Base-by-base conservation (phyloP, 2,888 invertebrate genomes). In the Dendrolimus houi region DNA sequence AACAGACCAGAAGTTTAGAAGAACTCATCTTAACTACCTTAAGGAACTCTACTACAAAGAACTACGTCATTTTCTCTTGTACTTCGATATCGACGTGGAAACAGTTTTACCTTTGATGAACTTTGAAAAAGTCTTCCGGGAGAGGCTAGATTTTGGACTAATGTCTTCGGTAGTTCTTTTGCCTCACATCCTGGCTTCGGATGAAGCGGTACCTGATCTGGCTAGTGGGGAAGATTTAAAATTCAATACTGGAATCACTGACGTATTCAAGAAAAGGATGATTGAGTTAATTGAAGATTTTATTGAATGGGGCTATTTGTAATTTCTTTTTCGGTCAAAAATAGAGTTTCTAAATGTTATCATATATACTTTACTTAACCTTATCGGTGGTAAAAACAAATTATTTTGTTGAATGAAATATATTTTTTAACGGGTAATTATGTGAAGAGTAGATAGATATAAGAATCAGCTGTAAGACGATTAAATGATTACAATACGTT, bases 41-140 rank as follows among this genome's bases (percentile, higher is more conserved):
- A 79, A 75, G 56, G 65, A 76, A 9, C 2, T 70, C 1, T 83
- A 83, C 62, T 71, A 72, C 53, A 61, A 68, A 1, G 66, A 65
- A 3, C 59, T 83, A 52, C 58, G 47, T 42, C 60, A 60, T 0
- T 78, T 75, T 56, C 58, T 83, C 0, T 57, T 61, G 2, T 58
- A 70, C 53, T 83, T 82, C 55, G 59, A 67, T 3, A 62, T 80
- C 0, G 66, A 75, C 10, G 58, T 73, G 0, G 58, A 68, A 0
- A 55, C 55, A 0, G 58, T 74, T 0, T 82, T 68, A 52, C 66
- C 78, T 0, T 77, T 60, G 52, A 57, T 64, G 1, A 65, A 67
- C 12, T 81, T 79, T 56, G 77, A 83, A 14, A 62, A 58, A 7
- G 65, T 71, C 56, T 81, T 65, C 54, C 61, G 62, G 8, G 64